Evolutionary conservation across 2,888 invertebrate species (phyloP), one percentile per base, ranked within the genome.

Genomic region (Lepidocyrtoides sp.): DNA sequence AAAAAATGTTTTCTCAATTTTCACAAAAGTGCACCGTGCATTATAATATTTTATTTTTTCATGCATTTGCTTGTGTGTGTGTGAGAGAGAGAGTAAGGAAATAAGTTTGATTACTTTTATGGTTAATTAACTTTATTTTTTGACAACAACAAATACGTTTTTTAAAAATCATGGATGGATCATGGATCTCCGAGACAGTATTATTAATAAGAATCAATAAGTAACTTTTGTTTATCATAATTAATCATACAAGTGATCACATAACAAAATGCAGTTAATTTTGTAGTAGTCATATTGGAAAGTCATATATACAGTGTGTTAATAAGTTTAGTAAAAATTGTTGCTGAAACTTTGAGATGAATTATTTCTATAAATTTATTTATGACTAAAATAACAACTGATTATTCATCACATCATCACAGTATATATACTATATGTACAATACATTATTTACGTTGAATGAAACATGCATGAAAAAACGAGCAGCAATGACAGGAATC

Each of bases 361-460:
- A 2, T 36, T 2, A 36, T 4, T 36, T 36, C 3, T 4, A 36
- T 36, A 7, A 36, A 4, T 36, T 4, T 36, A 36, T 36, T 36
- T 36, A 36, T 36, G 7, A 36, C 2, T 7, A 4, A 36, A 36
- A 2, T 4, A 36, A 36, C 36, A 36, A 36, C 36, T 36, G 36
- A 36, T 36, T 36, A 4, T 72, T 72, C 44, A 72, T 72, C 72
- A 72, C 23, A 44, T 69, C 41, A 72, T 72, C 72, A 72, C 72
- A 72, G 72, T 23, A 44, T 12, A 36, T 36, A 17, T 17, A n/a
- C 44, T 10, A n/a, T 72, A 17, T 23, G n/a, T n/a, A 63, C 5
- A 23, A 36, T 36, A 36, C 7, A 36, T 36, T 4, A 7, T 36
- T 36, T 36, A 10, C 14, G 20, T 10, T 36, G 7, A 36, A 36